Conservation (phyloP, 2,797 vertebrate species). For the Aquila chrysaetos region DNA sequence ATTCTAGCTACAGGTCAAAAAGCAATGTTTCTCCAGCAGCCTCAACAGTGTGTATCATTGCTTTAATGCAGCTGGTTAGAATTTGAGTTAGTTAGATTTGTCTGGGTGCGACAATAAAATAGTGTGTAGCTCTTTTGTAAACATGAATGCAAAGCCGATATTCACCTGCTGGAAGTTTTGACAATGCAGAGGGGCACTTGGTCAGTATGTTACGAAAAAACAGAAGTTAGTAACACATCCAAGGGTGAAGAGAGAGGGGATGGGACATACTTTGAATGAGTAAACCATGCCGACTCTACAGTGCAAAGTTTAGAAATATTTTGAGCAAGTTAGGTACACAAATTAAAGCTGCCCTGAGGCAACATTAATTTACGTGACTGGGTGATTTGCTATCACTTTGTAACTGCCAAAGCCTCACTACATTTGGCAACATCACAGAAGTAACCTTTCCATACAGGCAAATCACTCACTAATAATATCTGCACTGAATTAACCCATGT, state of each 20-base stretch:
- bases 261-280: neutral
- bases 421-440: slow-evolving; percentile 36
- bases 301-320: slow-evolving; percentile 27
- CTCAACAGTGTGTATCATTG: slow-evolving; percentile 25
- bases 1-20: slow-evolving; percentile 62
- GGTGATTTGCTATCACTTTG: slow-evolving; percentile 20
- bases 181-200: neutral
- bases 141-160: neutral
- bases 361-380: neutral
- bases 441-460: slow-evolving; percentile 5
- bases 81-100: slow-evolving; percentile 10
- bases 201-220: neutral
- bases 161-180: neutral
- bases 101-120: neutral
- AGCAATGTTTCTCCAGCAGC: slow-evolving; percentile 52
- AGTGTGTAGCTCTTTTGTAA: neutral
- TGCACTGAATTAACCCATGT: neutral
- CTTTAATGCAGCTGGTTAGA: slow-evolving; percentile 47
- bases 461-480: neutral
- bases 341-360: slow-evolving; percentile 28
- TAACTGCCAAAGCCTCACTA: slow-evolving; percentile 39
- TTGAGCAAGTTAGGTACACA: slow-evolving; percentile 32
- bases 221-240: neutral
- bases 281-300: neutral
- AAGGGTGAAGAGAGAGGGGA: neutral